Percentiles rank a stretch among this genome's conserved stretches.
Conservation (phyloP, 2,888 invertebrate genomes). For the Alviniconcha strummeri region DNA sequence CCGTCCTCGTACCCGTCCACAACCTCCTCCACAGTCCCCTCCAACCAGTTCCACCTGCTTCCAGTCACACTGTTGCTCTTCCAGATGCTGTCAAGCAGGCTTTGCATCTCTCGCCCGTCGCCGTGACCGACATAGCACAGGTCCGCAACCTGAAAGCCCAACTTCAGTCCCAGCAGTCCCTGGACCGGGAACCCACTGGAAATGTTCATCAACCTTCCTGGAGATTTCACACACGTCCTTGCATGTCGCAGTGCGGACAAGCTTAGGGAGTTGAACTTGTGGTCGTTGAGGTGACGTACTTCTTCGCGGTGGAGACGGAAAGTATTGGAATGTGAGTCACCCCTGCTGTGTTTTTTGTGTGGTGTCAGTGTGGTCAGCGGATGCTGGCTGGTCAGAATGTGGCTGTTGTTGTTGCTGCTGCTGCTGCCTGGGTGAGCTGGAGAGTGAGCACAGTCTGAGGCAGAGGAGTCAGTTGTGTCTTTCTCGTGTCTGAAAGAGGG, state of each 20-base stretch:
- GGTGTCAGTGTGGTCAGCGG: neutral
- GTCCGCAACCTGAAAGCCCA: neutral
- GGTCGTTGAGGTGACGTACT: slow-evolving; percentile 13
- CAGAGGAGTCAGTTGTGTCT: neutral
- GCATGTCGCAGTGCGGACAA: neutral
- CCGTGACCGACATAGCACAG: slow-evolving; percentile 1
- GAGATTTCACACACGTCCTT: neutral
- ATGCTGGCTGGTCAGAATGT: neutral
- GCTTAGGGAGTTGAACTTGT: neutral
- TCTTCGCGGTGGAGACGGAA: slow-evolving; percentile 8
- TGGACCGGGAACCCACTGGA: neutral
- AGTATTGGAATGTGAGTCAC: neutral
- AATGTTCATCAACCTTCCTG: neutral
- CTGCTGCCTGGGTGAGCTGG: neutral
- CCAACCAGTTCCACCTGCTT: slow-evolving; percentile 4
- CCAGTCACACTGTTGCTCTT: neutral
- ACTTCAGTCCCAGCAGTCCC: neutral
- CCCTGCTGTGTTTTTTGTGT: no score
- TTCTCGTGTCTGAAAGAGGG: neutral
- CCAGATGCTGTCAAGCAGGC: neutral
- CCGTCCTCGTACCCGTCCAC: neutral
- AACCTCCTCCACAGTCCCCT: neutral
- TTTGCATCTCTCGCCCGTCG: neutral
- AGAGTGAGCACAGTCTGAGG: neutral
- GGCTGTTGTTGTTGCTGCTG: neutral